A percentile compares a stretch with the other conserved stretches of the same genome.
These are phyloP conservation scores for Cyanoramphus novaezelandiae DNA, from an alignment of 2,113 vertebrate genomes.

Conservation along the genomic window DNA sequence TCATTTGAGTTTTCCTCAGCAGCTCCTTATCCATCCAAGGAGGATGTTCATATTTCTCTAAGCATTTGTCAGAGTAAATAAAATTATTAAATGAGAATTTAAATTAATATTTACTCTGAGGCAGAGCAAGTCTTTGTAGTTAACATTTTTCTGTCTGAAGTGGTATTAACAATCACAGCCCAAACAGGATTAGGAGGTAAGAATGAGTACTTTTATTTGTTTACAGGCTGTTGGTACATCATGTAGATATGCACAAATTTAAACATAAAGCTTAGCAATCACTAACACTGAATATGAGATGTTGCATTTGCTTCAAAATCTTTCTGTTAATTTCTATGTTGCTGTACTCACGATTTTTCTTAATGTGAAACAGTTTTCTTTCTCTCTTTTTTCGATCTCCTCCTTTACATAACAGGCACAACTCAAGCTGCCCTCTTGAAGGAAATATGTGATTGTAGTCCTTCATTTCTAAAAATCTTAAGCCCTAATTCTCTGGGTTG, in stretches of 20 bases:
- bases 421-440: not conserved
- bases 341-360: not conserved
- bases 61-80: not conserved
- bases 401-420: not conserved
- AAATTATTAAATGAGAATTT: constrained; percentile 11
- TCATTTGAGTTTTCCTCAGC: too few species aligned
- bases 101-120: constrained; percentile 18
- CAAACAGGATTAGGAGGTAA: not conserved
- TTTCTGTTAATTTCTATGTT: not conserved
- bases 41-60: not conserved
- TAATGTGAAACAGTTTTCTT: not conserved
- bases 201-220: not conserved
- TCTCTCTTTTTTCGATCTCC: not conserved
- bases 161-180: not conserved
- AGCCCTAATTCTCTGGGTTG: not conserved
- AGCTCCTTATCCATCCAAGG: too few species aligned
- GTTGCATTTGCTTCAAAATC: not conserved
- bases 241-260: not conserved
- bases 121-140: not conserved
- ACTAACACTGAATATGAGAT: not conserved
- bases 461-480: not conserved
- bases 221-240: not conserved
- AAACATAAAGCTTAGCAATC: not conserved
- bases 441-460: not conserved
- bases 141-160: not conserved